Evolutionary conservation across 2,797 vertebrate species (phyloP), one percentile per base, ranked within the genome.

Genomic region (Artibeus jamaicensis): DNA sequence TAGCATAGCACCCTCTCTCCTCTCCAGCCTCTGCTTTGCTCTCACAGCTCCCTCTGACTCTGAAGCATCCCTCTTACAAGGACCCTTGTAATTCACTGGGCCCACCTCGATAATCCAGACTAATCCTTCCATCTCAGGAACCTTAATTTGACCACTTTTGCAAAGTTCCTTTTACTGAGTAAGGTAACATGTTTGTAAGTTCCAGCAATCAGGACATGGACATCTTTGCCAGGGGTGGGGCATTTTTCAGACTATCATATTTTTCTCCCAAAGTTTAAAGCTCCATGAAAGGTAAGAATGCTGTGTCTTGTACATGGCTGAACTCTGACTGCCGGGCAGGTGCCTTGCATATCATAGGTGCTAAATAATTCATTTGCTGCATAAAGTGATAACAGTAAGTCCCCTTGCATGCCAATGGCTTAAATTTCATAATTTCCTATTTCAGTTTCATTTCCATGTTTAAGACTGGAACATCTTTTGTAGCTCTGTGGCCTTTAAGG

Each of bases 401-500:
- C 6, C 16, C 62, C 55, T 53, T 59, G 29, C 24, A 67, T 59
- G 32, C 24, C 84, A 53, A 89, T 79, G n/a, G 29, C 24, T 93
- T 62, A 68, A 14, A 83, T 84, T 89, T 97, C 84, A n/a, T 67
- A 77, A 50, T 74, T 22, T 83, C 46, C 29, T 55, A 83, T 93
- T 92, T 89, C 59, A 55, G 32, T 65, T 92, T 86, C 8, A 59
- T 91, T 94, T 93, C 42, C 70, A 89, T 50, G 8, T 68, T 83
- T 87, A 74, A 83, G 85, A 86, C 46, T 29, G 5, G 19, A 86
- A 55, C 9, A 44, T 53, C 4, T 93, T 93, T 91, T 39, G 11
- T 44, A 67, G 73, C 18, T 62, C 19, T 76, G 16, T 42, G 91
- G 39, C 65, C 9, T 86, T 37, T 93, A 48, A 78, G 34, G 4